Evolutionary conservation across 2,113 vertebrate species (phyloP).

Genomic region (Saccopteryx leptura): DNA sequence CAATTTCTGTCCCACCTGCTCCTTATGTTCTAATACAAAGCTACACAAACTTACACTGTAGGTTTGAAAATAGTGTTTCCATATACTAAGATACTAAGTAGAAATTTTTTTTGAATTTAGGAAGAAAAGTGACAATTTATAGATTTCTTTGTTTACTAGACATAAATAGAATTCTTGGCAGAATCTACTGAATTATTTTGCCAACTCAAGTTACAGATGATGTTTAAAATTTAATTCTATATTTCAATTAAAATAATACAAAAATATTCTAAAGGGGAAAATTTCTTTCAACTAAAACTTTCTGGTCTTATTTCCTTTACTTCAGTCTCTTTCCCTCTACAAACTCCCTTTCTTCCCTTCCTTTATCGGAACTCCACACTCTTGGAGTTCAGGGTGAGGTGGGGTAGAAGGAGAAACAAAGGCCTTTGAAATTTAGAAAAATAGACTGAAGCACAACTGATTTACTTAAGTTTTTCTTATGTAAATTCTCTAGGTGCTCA

Average conservation of each 20-base stretch:
- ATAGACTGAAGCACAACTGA: neutral
- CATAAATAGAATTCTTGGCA: constrained; percentile 56
- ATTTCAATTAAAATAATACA: constrained; percentile 12
- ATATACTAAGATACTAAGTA: neutral
- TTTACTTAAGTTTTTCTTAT: neutral
- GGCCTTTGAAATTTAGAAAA: neutral
- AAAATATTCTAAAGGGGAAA: neutral
- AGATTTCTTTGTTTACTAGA: constrained; percentile 49
- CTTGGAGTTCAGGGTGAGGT: accelerated
- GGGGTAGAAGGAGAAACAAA: neutral
- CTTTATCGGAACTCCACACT: neutral
- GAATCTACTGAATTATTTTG: constrained; percentile 67
- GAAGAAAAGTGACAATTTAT: neutral
- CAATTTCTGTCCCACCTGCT: neutral
- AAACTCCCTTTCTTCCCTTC: constrained; percentile 22
- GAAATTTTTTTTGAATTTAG: neutral
- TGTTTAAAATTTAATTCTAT: neutral
- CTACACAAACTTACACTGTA: constrained; percentile 61
- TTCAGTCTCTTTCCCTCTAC: neutral
- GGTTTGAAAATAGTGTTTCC: constrained; percentile 65
- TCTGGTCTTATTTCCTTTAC: neutral
- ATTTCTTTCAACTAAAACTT: neutral
- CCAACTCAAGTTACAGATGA: constrained; percentile 38
- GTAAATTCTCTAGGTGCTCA: neutral
- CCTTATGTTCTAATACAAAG: neutral